Conservation (phyloP, 2,888 invertebrate genomes). For the Dioctria rufipes region DNA sequence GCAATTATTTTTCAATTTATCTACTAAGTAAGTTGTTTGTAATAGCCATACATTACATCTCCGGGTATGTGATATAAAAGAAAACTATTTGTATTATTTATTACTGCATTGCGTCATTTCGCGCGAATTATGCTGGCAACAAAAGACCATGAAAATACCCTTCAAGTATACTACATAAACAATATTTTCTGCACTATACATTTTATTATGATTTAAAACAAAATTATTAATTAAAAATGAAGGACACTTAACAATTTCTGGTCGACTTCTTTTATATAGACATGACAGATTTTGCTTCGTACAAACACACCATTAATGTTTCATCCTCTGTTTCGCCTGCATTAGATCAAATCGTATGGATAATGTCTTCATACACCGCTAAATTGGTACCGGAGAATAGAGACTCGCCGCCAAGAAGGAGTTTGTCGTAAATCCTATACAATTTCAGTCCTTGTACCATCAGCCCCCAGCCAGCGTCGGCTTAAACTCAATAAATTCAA, state of each 20-base stretch:
- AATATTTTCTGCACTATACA: too few relatives aligned
- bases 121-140: too few relatives aligned
- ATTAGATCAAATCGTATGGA: slow-evolving; percentile 54
- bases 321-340: slow-evolving; percentile 37
- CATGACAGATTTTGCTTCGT: neutral
- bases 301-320: slow-evolving; percentile 10
- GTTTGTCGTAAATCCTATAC: slow-evolving; percentile 58
- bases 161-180: too few relatives aligned
- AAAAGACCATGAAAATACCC: too few relatives aligned
- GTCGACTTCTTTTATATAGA: neutral
- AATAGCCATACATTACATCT: too few relatives aligned
- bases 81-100: too few relatives aligned
- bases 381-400: slow-evolving; percentile 10
- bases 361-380: slow-evolving; percentile 45
- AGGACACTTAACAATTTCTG: neutral
- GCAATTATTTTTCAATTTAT: too few relatives aligned
- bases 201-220: too few relatives aligned
- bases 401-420: slow-evolving; percentile 17
- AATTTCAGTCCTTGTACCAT: slow-evolving; percentile 53
- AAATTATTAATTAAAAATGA: neutral
- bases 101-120: too few relatives aligned
- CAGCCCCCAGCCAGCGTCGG: slow-evolving; percentile 12
- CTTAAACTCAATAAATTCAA: slow-evolving; percentile 58
- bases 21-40: too few relatives aligned
- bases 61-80: too few relatives aligned